Percentiles rank a stretch among this genome's conserved stretches.
phyloP scores from a whole-genome alignment of 2,113 vertebrate genomes.

The Nothobranchius furzeri region DNA sequence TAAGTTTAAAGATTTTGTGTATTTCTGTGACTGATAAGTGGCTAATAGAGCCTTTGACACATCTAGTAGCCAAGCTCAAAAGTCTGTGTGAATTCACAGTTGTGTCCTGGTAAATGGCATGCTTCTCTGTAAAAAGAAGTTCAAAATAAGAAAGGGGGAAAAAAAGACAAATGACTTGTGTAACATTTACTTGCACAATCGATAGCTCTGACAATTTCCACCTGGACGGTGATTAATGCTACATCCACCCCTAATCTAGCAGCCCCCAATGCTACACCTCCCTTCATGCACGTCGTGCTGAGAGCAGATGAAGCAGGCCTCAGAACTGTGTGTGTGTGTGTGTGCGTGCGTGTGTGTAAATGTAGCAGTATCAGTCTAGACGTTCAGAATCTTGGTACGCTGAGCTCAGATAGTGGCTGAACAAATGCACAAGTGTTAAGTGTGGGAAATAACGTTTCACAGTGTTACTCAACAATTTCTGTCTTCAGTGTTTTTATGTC shows the following conservation, averaged over 20 bases:
- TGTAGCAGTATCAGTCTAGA: constrained; percentile 28
- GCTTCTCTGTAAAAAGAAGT: constrained; percentile 67
- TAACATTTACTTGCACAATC: constrained; percentile 96
- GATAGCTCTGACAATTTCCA: constrained; percentile 92
- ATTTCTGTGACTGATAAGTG: background rate
- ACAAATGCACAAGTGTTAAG: constrained; percentile 37
- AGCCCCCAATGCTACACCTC: constrained; percentile 59
- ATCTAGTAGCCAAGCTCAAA: constrained; percentile 11
- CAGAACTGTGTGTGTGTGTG: constrained; percentile 29
- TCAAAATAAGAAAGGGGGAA: constrained; percentile 54
- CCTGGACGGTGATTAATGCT: constrained; percentile 92
- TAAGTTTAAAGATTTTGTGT: background rate
- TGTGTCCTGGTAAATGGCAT: constrained; percentile 77
- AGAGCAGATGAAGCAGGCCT: constrained; percentile 71
- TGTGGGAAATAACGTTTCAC: constrained; percentile 47
- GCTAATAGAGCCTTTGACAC: background rate
- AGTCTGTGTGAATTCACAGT: constrained; percentile 44
- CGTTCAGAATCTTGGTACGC: constrained; percentile 38
- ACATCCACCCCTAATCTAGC: constrained; percentile 74
- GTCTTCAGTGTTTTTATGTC: constrained; percentile 43
- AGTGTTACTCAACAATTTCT: constrained; percentile 44
- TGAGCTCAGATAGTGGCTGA: constrained; percentile 41
- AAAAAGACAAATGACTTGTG: constrained; percentile 92
- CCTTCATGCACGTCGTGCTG: constrained; percentile 70
- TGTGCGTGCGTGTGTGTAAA: constrained; percentile 25